Percentiles rank a stretch among this genome's conserved stretches.
Conservation (phyloP, 2,797 vertebrate genomes). For the Vultur gryphus region DNA sequence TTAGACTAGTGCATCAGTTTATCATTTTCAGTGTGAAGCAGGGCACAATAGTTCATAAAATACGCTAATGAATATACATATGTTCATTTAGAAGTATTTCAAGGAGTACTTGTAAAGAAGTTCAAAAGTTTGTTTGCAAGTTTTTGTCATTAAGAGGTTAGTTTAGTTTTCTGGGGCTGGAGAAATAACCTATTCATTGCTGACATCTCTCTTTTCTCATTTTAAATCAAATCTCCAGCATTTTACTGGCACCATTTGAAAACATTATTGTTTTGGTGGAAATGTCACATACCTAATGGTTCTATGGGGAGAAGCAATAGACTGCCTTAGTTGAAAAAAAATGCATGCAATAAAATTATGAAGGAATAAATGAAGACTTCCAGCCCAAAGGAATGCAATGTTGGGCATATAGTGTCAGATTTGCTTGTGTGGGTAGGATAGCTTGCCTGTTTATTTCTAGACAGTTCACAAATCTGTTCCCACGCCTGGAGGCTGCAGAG, state of each 20-base stretch:
- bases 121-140: neutral
- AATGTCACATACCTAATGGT: conserved; percentile 1
- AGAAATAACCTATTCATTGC: neutral
- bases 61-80: neutral
- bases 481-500: neutral
- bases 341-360: neutral
- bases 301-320: neutral
- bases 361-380: neutral
- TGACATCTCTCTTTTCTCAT: neutral
- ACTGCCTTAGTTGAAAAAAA: neutral
- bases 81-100: neutral
- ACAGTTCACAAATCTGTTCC: neutral
- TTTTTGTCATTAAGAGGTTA: neutral
- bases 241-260: conserved; percentile 13
- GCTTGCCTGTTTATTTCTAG: neutral
- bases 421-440: neutral
- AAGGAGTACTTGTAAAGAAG: neutral
- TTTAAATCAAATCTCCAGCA: neutral
- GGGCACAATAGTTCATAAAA: neutral
- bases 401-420: neutral
- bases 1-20: neutral
- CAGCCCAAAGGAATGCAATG: neutral
- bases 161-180: neutral
- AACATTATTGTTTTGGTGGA: conserved; percentile 16
- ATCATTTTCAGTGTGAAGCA: neutral